Percentiles rank a stretch among this genome's conserved stretches.
Evolutionary conservation across 2,113 vertebrate species (phyloP).

Genomic region (Tetraodon nigroviridis): DNA sequence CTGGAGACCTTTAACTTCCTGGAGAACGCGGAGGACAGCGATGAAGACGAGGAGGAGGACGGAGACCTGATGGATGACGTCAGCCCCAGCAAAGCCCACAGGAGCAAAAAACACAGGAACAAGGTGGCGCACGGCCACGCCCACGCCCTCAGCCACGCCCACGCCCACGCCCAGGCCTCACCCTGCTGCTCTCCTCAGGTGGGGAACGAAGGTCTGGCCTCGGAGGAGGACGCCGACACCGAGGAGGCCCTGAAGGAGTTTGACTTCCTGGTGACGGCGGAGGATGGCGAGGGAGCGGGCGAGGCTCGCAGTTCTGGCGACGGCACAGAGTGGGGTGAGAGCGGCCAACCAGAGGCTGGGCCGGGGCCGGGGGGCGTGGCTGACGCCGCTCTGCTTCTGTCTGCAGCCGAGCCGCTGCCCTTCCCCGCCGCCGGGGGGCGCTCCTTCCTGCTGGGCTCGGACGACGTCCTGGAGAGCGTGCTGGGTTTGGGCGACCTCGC

Average conservation of each 20-base stretch:
- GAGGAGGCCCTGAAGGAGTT: slow-evolving; percentile 99
- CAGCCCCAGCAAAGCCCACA: slow-evolving; percentile 81
- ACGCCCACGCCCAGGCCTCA: not conserved
- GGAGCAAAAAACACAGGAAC: slow-evolving; percentile 92
- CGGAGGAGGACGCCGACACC: slow-evolving; percentile 87
- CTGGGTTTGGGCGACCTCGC: slow-evolving; percentile 96
- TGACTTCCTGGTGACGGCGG: slow-evolving; percentile 96
- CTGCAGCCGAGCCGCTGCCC: slow-evolving; percentile 84
- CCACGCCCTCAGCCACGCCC: not conserved
- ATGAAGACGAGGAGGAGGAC: slow-evolving; percentile 91
- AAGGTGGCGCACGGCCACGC: slow-evolving; percentile 47
- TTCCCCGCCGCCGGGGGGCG: slow-evolving; percentile 92
- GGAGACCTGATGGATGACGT: slow-evolving; percentile 93
- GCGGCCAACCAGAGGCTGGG: no score
- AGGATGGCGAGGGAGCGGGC: slow-evolving; percentile 96
- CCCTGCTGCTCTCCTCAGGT: slow-evolving; percentile 25
- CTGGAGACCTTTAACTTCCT: slow-evolving; percentile 99
- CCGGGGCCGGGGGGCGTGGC: no score
- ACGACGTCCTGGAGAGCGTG: slow-evolving; percentile 94
- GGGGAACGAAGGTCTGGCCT: slow-evolving; percentile 70
- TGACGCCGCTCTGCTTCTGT: not conserved
- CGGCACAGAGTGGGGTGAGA: slow-evolving; percentile 98
- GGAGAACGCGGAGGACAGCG: slow-evolving; percentile 96
- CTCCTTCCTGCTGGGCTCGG: slow-evolving; percentile 95
- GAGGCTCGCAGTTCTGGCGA: slow-evolving; percentile 97